These are phyloP conservation scores for Rhinoraja longicauda DNA, from an alignment of 2,797 vertebrate genomes.

Conservation along the genomic window DNA sequence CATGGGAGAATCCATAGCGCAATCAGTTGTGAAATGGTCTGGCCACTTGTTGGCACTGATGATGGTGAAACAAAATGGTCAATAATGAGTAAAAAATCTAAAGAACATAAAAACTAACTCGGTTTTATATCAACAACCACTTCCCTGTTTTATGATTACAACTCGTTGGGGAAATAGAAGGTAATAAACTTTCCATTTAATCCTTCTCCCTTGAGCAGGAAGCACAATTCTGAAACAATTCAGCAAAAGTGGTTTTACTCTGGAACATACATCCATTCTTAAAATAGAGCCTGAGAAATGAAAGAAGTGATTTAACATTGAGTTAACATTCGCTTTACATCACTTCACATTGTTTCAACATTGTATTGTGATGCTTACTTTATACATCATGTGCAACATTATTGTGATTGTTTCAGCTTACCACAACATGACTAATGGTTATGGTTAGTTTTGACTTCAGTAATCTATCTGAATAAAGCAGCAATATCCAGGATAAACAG, in stretches of 20 bases:
- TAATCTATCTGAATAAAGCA: neutral
- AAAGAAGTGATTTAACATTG: constrained; percentile 51
- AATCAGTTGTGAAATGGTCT: neutral
- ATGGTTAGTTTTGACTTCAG: neutral
- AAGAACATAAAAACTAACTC: neutral
- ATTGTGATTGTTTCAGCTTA: constrained; percentile 7
- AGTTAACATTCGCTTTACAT: constrained; percentile 39
- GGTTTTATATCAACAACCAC: neutral
- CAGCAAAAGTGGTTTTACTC: constrained; percentile 51
- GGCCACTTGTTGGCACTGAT: neutral
- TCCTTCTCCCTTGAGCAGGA: constrained; percentile 17
- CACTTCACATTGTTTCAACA: constrained; percentile 20
- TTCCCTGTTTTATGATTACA: constrained; percentile 30
- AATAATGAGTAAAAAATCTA: neutral
- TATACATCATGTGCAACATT: neutral
- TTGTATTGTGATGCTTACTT: constrained; percentile 15
- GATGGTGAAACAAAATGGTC: neutral
- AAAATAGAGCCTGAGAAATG: constrained; percentile 48
- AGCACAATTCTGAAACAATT: constrained; percentile 42
- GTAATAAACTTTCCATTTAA: constrained; percentile 26
- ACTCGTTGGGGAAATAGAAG: neutral
- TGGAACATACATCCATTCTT: constrained; percentile 50
- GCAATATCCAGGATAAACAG: neutral
- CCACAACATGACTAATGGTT: neutral
- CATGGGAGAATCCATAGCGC: neutral